These are phyloP conservation scores for Oreochromis mossambicus DNA, from an alignment of 2,797 vertebrate species.

Conservation along the genomic window DNA sequence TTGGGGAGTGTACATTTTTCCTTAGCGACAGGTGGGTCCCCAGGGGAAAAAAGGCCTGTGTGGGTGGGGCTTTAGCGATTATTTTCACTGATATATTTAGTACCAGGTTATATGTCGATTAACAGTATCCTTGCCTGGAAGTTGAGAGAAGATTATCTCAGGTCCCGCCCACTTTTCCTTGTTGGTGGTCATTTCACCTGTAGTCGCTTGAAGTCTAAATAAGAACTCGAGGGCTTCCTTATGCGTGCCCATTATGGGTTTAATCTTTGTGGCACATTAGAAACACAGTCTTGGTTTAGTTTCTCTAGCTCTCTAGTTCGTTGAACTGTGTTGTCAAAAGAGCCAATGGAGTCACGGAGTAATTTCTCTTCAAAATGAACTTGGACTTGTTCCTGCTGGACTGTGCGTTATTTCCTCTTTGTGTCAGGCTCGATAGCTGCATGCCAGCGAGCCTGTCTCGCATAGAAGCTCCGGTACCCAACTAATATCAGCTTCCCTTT, in stretches of 20 bases:
- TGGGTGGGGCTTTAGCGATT: neutral
- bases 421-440: neutral
- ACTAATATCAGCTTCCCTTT: neutral
- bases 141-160: neutral
- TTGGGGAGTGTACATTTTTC: neutral
- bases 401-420: slow-evolving; percentile 11
- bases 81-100: neutral
- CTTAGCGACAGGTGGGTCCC: neutral
- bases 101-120: neutral
- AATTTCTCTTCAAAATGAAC: neutral
- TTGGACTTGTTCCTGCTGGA: neutral
- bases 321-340: neutral
- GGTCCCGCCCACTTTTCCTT: neutral
- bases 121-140: neutral
- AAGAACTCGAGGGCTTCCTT: neutral
- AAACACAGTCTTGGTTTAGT: neutral
- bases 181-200: neutral
- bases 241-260: neutral
- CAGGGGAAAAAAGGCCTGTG: neutral
- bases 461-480: neutral
- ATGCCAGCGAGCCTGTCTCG: slow-evolving; percentile 1
- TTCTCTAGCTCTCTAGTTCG: neutral
- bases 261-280: neutral
- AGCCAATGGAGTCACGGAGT: neutral
- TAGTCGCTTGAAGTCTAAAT: neutral